These are phyloP conservation scores for Pachypsylla venusta DNA, from an alignment of 1,140 invertebrate species.

Conservation along the genomic window DNA sequence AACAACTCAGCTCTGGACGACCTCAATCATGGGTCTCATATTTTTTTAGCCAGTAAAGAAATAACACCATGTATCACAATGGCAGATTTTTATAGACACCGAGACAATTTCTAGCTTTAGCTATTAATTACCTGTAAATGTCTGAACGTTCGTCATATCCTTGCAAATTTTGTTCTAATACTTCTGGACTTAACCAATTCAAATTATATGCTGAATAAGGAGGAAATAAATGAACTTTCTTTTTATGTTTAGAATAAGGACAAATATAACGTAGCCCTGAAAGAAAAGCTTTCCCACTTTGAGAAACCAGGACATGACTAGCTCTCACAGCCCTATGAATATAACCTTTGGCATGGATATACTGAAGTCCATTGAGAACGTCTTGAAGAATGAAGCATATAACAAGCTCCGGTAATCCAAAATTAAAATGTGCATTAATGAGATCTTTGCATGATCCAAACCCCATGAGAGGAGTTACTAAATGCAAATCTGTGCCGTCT, in stretches of 20 bases:
- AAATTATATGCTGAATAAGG: slow-evolving; percentile 48
- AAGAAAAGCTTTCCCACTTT: slow-evolving; percentile 48
- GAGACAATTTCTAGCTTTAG: no score
- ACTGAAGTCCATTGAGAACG: slow-evolving; percentile 59
- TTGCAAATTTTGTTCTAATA: slow-evolving; percentile 72
- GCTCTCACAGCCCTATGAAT: slow-evolving; percentile 74
- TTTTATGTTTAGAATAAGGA: slow-evolving; percentile 47
- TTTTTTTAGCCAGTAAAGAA: no score
- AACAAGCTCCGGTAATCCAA: slow-evolving; percentile 63
- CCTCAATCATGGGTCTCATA: no score
- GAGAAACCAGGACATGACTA: slow-evolving; percentile 64
- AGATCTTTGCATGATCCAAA: slow-evolving; percentile 67
- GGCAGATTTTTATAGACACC: no score
- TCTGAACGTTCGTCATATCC: slow-evolving; percentile 82
- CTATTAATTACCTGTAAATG: no score
- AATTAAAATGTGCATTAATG: slow-evolving; percentile 56
- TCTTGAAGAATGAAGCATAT: slow-evolving; percentile 65
- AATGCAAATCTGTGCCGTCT: slow-evolving; percentile 51
- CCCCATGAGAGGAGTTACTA: slow-evolving; percentile 61
- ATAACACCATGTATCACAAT: no score
- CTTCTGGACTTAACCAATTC: slow-evolving; percentile 79
- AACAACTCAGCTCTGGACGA: no score
- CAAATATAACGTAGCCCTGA: slow-evolving; percentile 63
- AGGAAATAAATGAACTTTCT: slow-evolving; percentile 56
- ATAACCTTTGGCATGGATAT: slow-evolving; percentile 67